phyloP scores from a whole-genome alignment of 2,113 vertebrate genomes.

The Ictalurus punctatus region DNA sequence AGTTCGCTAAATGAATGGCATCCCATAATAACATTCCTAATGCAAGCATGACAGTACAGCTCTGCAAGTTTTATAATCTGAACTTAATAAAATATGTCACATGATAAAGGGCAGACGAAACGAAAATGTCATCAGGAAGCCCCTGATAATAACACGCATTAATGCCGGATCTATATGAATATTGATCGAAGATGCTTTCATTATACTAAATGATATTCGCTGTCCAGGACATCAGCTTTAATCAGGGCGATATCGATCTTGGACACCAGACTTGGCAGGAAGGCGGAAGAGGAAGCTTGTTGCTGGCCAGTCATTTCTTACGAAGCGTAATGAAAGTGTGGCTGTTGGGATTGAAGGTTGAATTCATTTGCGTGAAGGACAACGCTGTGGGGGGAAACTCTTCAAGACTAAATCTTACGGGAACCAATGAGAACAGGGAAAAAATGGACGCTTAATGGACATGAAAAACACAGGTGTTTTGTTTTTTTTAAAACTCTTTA shows the following conservation, averaged over 20 bases:
- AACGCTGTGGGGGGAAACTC: slow-evolving; percentile 26
- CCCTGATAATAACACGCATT: slow-evolving; percentile 16
- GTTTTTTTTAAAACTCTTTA: not conserved
- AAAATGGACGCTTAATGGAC: not conserved
- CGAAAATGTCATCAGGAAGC: slow-evolving; percentile 10
- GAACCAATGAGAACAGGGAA: not conserved
- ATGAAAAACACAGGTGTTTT: not conserved
- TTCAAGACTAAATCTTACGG: not conserved
- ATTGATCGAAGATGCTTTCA: slow-evolving; percentile 45
- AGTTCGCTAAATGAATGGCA: slow-evolving; percentile 2
- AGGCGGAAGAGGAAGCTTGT: slow-evolving; percentile 14
- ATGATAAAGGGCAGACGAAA: slow-evolving; percentile 8
- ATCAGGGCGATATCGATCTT: slow-evolving; percentile 49
- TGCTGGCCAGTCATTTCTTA: slow-evolving; percentile 31
- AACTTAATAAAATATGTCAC: slow-evolving; percentile 21
- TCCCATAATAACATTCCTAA: not conserved
- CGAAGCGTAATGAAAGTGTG: slow-evolving; percentile 47
- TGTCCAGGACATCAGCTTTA: slow-evolving; percentile 45
- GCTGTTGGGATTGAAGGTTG: slow-evolving; percentile 52
- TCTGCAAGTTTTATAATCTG: not conserved
- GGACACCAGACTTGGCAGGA: slow-evolving; percentile 23
- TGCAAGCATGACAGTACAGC: not conserved
- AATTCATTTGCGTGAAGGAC: slow-evolving; percentile 46
- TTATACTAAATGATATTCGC: slow-evolving; percentile 46
- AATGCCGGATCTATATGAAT: slow-evolving; percentile 22